phyloP scores from a whole-genome alignment of 2,888 invertebrate genomes.

The Clusia tigrina region DNA sequence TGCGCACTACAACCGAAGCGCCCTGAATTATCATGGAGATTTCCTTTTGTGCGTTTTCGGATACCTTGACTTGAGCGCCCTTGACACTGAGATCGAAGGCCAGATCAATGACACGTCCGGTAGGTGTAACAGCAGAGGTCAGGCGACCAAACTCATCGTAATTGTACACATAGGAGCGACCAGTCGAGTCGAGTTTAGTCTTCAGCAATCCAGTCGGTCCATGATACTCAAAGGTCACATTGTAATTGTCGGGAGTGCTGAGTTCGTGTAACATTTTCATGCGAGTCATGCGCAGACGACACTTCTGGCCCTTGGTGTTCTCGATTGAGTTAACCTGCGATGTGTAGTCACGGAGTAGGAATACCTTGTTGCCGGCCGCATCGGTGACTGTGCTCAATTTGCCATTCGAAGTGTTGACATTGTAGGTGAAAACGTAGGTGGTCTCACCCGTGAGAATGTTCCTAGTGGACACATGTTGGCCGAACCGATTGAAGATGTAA shows the following conservation, averaged over 20 bases:
- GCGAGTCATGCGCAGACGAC: conserved; percentile 87
- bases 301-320: conserved; percentile 92
- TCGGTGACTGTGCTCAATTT: conserved; percentile 93
- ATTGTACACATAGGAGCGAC: conserved; percentile 90
- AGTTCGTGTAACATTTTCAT: conserved; percentile 91
- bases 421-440: conserved; percentile 93
- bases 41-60: conserved; percentile 83
- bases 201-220: conserved; percentile 88
- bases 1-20: conserved; percentile 81
- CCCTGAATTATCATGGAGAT: conserved; percentile 88
- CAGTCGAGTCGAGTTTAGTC: conserved; percentile 88
- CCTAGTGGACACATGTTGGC: conserved; percentile 92
- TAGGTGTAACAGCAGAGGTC: conserved; percentile 91
- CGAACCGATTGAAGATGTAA: conserved; percentile 91
- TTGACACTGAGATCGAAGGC: conserved; percentile 90
- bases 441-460: conserved; percentile 95
- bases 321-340: conserved; percentile 93
- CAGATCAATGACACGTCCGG: conserved; percentile 89
- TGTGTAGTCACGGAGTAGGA: conserved; percentile 82
- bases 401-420: conserved; percentile 95
- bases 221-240: conserved; percentile 93
- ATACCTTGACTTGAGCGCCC: conserved; percentile 87
- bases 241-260: conserved; percentile 91
- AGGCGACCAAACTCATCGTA: conserved; percentile 95
- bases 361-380: conserved; percentile 89